A percentile compares a stretch with the other conserved stretches of the same genome.
Conservation (phyloP, 2,888 invertebrate species). For the Gasteruption jaculator region DNA sequence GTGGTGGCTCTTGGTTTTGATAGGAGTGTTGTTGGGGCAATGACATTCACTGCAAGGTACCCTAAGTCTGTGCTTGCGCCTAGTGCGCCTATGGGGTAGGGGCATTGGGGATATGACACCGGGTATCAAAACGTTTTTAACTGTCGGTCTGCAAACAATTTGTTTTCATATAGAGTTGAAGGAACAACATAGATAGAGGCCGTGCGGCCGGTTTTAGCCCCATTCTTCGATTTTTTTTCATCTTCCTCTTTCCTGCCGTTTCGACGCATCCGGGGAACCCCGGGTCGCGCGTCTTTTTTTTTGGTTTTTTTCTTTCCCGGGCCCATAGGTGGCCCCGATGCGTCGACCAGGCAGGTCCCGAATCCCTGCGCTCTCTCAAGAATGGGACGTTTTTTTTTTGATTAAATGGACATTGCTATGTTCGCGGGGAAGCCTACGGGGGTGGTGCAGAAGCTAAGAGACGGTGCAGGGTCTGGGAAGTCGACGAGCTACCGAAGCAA, state of each 20-base stretch:
- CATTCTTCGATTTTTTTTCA: constrained; percentile 26
- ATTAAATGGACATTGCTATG: constrained; percentile 53
- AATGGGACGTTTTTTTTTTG: constrained; percentile 38
- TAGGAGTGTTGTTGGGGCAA: constrained; percentile 42
- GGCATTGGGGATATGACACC: constrained; percentile 50
- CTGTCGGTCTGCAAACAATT: constrained; percentile 52
- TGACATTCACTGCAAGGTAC: constrained; percentile 51
- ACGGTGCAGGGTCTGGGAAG: too few relatives aligned
- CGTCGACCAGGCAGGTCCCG: constrained; percentile 35
- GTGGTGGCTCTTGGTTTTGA: constrained; percentile 38
- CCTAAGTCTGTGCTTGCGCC: constrained; percentile 52
- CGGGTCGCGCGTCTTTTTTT: neutral
- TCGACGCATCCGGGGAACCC: neutral
- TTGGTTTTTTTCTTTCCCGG: constrained; percentile 13
- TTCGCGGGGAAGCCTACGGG: too few relatives aligned
- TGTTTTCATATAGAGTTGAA: constrained; percentile 42
- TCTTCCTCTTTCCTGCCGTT: neutral
- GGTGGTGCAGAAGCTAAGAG: constrained; percentile 2
- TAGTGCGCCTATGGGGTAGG: constrained; percentile 50
- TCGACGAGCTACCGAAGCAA: too few relatives aligned
- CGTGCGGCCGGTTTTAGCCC: constrained; percentile 26
- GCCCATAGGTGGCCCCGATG: neutral
- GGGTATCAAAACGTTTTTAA: constrained; percentile 52
- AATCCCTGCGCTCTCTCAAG: constrained; percentile 37
- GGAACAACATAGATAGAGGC: too few relatives aligned